phyloP scores from a whole-genome alignment of 1,140 invertebrate species.

The Leguminivora glycinivorella region DNA sequence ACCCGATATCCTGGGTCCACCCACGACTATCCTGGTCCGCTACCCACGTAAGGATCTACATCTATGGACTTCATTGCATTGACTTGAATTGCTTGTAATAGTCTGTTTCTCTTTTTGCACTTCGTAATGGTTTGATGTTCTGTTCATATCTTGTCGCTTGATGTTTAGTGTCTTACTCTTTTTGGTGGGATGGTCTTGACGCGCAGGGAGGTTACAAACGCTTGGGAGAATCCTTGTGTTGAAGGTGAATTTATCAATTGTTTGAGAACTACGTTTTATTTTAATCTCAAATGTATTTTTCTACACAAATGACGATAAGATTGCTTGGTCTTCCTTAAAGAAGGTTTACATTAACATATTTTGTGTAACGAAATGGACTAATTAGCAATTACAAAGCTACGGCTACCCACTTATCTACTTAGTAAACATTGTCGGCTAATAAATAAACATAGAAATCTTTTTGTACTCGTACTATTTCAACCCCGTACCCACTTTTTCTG shows the following conservation, averaged over 20 bases:
- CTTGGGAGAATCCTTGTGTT: conserved; percentile 31
- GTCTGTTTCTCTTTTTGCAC: conserved; percentile 6
- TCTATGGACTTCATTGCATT: conserved; percentile 24
- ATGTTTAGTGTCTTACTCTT: conserved; percentile 30
- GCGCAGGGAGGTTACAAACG: conserved; percentile 28
- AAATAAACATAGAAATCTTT: conserved; percentile 13
- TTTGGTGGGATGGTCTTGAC: conserved; percentile 33
- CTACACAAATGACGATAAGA: not conserved
- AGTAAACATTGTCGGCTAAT: not conserved
- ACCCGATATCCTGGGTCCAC: conserved; percentile 38
- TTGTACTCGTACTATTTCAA: conserved; percentile 30
- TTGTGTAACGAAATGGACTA: not conserved
- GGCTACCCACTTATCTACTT: not conserved
- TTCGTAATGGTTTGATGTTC: not conserved
- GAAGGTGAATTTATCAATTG: conserved; percentile 28
- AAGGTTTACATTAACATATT: not conserved
- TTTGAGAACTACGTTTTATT: not conserved
- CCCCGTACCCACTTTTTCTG: conserved; percentile 25
- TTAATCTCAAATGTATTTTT: not conserved
- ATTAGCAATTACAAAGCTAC: not conserved
- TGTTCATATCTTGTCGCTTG: not conserved
- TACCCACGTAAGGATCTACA: conserved; percentile 33
- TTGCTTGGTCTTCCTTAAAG: not conserved
- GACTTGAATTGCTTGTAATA: conserved; percentile 17
- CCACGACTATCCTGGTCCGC: conserved; percentile 36